phyloP scores from a whole-genome alignment of 2,888 invertebrate species.

The Homarus gammarus region DNA sequence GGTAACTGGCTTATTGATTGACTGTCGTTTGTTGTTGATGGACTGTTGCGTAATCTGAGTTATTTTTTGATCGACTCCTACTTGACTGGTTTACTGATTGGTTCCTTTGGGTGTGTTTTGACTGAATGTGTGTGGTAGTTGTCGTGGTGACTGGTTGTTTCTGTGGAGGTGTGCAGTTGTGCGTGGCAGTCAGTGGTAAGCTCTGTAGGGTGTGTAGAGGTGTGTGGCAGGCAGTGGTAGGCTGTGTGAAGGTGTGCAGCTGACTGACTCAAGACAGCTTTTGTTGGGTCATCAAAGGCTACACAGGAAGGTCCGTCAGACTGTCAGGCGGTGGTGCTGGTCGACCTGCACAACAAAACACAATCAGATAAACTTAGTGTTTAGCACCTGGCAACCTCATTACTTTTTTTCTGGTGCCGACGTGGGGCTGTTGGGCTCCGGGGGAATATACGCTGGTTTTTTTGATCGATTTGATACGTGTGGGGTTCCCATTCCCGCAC shows the following conservation, averaged over 20 bases:
- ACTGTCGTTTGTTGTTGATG: too few species aligned
- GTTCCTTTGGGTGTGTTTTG: too few species aligned
- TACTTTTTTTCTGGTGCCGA: background rate
- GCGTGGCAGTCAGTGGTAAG: too few species aligned
- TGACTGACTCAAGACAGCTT: background rate
- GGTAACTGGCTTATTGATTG: too few species aligned
- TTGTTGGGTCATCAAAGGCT: background rate
- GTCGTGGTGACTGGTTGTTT: too few species aligned
- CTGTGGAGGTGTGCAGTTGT: too few species aligned
- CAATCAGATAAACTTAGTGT: slow-evolving; percentile 47
- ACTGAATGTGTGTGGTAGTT: too few species aligned
- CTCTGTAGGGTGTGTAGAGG: too few species aligned
- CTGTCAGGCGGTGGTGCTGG: background rate
- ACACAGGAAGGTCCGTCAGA: background rate
- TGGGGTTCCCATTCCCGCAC: slow-evolving; percentile 37
- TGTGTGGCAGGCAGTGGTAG: background rate
- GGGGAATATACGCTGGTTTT: slow-evolving; percentile 13
- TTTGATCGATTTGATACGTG: slow-evolving; percentile 50
- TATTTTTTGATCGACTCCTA: too few species aligned
- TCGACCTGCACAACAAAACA: slow-evolving; percentile 11
- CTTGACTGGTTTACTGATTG: too few species aligned
- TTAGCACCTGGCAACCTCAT: slow-evolving; percentile 43
- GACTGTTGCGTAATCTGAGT: too few species aligned
- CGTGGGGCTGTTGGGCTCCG: background rate
- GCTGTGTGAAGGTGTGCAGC: background rate